A percentile compares a stretch with the other conserved stretches of the same genome.
phyloP scores from a whole-genome alignment of 1,140 invertebrate species.

The Leptonema lineaticorne region DNA sequence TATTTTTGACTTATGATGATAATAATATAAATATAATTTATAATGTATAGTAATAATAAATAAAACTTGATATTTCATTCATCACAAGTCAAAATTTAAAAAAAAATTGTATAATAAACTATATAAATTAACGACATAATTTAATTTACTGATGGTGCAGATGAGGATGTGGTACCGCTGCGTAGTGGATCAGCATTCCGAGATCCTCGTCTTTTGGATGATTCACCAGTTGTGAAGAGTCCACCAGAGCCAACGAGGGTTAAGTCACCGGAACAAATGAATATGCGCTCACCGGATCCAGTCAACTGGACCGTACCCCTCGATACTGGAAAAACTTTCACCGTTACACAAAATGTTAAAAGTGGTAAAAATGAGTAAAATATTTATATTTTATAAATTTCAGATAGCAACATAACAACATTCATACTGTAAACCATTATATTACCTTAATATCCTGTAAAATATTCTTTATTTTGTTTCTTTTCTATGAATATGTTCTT shows the following conservation, averaged over 20 bases:
- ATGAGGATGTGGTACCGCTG: slow-evolving; percentile 51
- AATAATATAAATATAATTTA: too few relatives aligned
- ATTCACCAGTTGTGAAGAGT: slow-evolving; percentile 74
- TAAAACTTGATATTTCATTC: too few relatives aligned
- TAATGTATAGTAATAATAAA: too few relatives aligned
- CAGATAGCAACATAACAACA: too few relatives aligned
- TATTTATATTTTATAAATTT: not conserved
- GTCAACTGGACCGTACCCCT: slow-evolving; percentile 93
- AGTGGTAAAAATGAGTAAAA: slow-evolving; percentile 75
- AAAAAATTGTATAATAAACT: too few relatives aligned
- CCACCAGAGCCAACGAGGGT: slow-evolving; percentile 88
- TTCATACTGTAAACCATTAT: too few relatives aligned
- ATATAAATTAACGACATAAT: too few relatives aligned
- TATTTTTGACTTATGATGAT: too few relatives aligned
- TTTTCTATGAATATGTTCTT: too few relatives aligned
- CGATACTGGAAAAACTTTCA: slow-evolving; percentile 90
- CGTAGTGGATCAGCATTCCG: slow-evolving; percentile 55
- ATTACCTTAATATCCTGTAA: too few relatives aligned
- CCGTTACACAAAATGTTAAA: slow-evolving; percentile 86
- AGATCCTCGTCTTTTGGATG: slow-evolving; percentile 54
- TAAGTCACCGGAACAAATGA: slow-evolving; percentile 89
- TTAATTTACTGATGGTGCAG: slow-evolving; percentile 39
- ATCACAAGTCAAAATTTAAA: too few relatives aligned
- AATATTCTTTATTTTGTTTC: too few relatives aligned
- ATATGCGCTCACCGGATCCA: slow-evolving; percentile 86